Evolutionary conservation across 1,140 invertebrate species (phyloP), one percentile per base, ranked within the genome.

Genomic region (Pseudomyrmex pallidus): DNA sequence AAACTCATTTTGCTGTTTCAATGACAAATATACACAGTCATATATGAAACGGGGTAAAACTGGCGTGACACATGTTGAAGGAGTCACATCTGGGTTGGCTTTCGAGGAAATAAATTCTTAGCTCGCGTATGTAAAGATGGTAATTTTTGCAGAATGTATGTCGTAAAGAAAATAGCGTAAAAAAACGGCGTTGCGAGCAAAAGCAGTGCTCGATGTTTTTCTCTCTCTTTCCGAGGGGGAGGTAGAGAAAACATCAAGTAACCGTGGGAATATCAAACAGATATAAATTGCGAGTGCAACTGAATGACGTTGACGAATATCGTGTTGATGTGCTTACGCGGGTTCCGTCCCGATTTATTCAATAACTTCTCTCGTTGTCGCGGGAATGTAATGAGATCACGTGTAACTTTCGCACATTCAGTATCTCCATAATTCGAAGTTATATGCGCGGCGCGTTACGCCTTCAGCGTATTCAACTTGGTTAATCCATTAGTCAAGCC

Each of bases 401-500:
- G 10, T 22, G 62, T 46, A 57, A 72, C 54, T 80, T 48, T 59
- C 66, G 35, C 66, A 17, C 54, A 72, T 72, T 80, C 44, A 78
- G 66, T 44, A 15, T 70, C 64, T 50, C 20, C 66, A 35, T 72
- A 50, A 46, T 22, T 77, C 25, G 17, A 70, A 80, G 54, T 72
- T 52, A 35, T 25, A 54, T n/a, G 25, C 20, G 17, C 48, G 13
- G n/a, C 44, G 17, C 48, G 13, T 61, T 74, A 62, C 22, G 48
- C 13, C 25, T 67, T 56, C 13, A 20, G 48, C 20, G 54, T 46
- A 77, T 67, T 72, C 44, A 59, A 80, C 76, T 80, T 70, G 12
- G 66, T 80, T 80, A 80, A 80, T 80, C 44, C 44, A 72, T 80
- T 72, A 80, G 54, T 72, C 54, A 52, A 15, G 44, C 12, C 66